A percentile compares a stretch with the other conserved stretches of the same genome.
phyloP scores from a whole-genome alignment of 2,113 vertebrate genomes.

The Scortum barcoo region DNA sequence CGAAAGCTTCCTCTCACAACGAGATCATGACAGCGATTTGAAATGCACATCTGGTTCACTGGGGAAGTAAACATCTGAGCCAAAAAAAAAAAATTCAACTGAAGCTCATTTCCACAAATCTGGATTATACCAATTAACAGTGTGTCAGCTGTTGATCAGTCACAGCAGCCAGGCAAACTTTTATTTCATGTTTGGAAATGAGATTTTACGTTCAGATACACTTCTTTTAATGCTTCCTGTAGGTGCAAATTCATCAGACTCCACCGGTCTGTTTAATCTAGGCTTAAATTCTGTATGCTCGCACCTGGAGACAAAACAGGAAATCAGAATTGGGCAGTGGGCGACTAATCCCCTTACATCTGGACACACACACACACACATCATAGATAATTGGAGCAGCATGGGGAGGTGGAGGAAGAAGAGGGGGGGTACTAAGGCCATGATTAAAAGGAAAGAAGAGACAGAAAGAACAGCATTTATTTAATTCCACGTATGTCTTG shows the following conservation, averaged over 20 bases:
- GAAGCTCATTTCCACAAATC: conserved; percentile 8
- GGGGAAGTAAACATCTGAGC: neutral
- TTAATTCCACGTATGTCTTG: conserved; percentile 53
- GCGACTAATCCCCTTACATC: conserved; percentile 48
- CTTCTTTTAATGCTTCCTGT: neutral
- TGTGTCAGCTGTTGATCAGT: conserved; percentile 1
- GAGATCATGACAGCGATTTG: conserved; percentile 16
- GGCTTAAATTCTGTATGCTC: conserved; percentile 4
- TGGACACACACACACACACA: conserved; percentile 30
- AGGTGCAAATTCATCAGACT: neutral
- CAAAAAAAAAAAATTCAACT: conserved; percentile 5
- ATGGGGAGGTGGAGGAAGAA: too few species aligned
- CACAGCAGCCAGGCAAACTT: neutral
- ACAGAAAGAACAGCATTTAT: conserved; percentile 69
- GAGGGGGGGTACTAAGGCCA: conserved; percentile 78
- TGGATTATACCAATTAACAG: conserved; percentile 21
- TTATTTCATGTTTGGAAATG: conserved; percentile 18
- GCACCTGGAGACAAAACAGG: conserved; percentile 22
- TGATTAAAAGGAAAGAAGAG: conserved; percentile 65
- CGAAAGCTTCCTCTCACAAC: conserved; percentile 25
- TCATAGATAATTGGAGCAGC: conserved; percentile 56
- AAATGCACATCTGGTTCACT: conserved; percentile 26
- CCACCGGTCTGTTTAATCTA: neutral
- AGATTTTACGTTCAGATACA: conserved; percentile 5
- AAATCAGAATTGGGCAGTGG: conserved; percentile 28